A percentile compares a stretch with the other conserved stretches of the same genome.
Conservation (phyloP, 2,797 vertebrate species). For the Sylvilagus floridanus region DNA sequence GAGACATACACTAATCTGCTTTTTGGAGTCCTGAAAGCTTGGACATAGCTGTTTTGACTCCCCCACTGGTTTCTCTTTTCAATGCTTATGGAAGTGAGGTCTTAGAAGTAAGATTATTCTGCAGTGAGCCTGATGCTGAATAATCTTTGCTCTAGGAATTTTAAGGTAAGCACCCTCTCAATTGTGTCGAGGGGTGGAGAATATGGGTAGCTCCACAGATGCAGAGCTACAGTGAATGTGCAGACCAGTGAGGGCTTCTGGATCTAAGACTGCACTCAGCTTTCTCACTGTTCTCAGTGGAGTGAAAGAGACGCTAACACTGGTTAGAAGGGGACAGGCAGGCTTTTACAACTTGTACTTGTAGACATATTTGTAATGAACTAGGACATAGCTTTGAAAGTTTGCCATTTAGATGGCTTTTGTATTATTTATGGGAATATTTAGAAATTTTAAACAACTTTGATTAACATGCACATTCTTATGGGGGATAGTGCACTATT, state of each 20-base stretch:
- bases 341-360: background rate
- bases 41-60: background rate
- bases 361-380: background rate
- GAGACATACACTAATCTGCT: background rate
- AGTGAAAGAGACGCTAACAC: background rate
- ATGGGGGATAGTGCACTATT: too few species aligned
- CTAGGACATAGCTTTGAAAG: background rate
- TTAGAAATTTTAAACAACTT: background rate
- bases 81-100: background rate
- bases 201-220: rapidly evolving
- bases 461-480: too few species aligned
- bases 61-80: background rate
- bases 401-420: background rate
- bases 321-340: background rate
- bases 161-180: background rate
- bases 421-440: background rate
- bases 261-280: background rate
- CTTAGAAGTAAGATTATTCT: background rate
- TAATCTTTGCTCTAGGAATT: background rate
- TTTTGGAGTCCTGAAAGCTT: background rate
- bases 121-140: background rate
- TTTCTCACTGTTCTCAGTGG: background rate
- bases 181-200: background rate
- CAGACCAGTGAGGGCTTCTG: background rate
- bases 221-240: background rate